These are phyloP conservation scores for Dorcus hopei DNA, from an alignment of 2,888 invertebrate genomes.

Conservation along the genomic window DNA sequence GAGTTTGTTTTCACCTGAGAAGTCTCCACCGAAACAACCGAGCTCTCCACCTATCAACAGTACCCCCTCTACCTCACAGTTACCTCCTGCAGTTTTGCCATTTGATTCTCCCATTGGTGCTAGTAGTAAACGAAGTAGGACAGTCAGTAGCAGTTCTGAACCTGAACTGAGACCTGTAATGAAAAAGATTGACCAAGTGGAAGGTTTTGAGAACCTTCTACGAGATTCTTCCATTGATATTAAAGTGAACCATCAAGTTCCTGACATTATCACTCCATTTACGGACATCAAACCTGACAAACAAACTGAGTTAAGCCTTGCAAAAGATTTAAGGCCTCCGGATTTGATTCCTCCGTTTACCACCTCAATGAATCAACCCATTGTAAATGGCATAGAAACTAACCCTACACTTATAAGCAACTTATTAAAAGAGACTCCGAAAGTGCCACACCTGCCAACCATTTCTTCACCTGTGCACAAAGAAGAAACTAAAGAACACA, in stretches of 20 bases:
- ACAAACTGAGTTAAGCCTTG: conserved; percentile 7
- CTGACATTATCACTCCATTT: conserved; percentile 40
- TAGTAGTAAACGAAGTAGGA: conserved; percentile 39
- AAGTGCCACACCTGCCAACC: conserved; percentile 30
- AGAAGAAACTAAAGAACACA: conserved; percentile 39
- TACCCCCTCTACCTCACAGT: conserved; percentile 34
- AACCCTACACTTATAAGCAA: conserved; percentile 71
- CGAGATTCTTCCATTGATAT: conserved; percentile 52
- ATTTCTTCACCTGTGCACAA: conserved; percentile 18
- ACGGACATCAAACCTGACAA: conserved; percentile 29
- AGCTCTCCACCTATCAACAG: conserved; percentile 27
- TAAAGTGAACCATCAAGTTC: conserved; percentile 36
- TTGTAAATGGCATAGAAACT: conserved; percentile 67
- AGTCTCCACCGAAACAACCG: conserved; percentile 50
- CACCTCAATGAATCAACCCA: conserved; percentile 31
- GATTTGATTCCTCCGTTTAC: conserved; percentile 49
- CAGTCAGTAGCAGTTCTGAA: conserved; percentile 54
- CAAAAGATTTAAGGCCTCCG: conserved; percentile 45
- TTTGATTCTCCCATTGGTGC: conserved; percentile 18
- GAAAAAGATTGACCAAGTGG: conserved; percentile 61
- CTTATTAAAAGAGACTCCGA: conserved; percentile 58
- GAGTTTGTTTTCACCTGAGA: conserved; percentile 67
- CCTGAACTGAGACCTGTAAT: conserved; percentile 62
- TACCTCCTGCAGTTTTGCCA: conserved; percentile 23
- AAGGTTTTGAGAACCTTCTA: conserved; percentile 60